Conservation (phyloP, 2,797 vertebrate genomes). For the Characodon lateralis region DNA sequence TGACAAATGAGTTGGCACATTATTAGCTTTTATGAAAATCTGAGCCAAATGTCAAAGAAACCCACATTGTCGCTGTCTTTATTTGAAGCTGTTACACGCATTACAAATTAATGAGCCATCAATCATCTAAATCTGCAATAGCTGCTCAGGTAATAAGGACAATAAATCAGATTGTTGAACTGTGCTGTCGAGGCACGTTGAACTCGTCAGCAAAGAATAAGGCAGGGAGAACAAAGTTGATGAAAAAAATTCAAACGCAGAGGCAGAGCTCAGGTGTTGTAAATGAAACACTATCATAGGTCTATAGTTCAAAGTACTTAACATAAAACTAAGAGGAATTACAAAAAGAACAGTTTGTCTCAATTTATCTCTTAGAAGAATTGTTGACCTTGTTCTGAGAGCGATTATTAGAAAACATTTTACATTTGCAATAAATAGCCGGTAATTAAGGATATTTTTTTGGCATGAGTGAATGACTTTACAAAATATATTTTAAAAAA, state of each 20-base stretch:
- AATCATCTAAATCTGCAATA: slow-evolving; percentile 27
- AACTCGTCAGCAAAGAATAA: slow-evolving; percentile 19
- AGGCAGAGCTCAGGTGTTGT: not conserved
- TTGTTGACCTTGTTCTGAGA: not conserved
- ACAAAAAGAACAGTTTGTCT: not conserved
- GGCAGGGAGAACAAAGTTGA: slow-evolving; percentile 4
- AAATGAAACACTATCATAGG: slow-evolving; percentile 1
- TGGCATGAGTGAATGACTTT: not conserved
- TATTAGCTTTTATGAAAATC: slow-evolving; percentile 37
- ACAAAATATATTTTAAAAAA: not conserved
- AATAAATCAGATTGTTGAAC: slow-evolving; percentile 4
- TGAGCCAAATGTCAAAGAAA: slow-evolving; percentile 36
- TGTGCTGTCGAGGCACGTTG: not conserved
- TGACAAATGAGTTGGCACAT: slow-evolving; percentile 33
- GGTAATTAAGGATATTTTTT: not conserved
- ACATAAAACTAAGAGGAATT: not conserved
- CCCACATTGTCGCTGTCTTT: slow-evolving; percentile 28
- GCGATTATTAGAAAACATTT: not conserved
- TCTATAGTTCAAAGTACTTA: slow-evolving; percentile 9
- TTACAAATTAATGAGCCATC: slow-evolving; percentile 41
- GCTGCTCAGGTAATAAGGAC: not conserved
- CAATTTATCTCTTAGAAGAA: not conserved
- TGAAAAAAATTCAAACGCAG: slow-evolving; percentile 16
- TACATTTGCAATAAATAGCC: not conserved
- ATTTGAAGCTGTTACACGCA: slow-evolving; percentile 35